A percentile compares a stretch with the other conserved stretches of the same genome.
Conservation (phyloP, 37 sponge, comb jelly and placozoan genomes). For the Beroe ovata region DNA sequence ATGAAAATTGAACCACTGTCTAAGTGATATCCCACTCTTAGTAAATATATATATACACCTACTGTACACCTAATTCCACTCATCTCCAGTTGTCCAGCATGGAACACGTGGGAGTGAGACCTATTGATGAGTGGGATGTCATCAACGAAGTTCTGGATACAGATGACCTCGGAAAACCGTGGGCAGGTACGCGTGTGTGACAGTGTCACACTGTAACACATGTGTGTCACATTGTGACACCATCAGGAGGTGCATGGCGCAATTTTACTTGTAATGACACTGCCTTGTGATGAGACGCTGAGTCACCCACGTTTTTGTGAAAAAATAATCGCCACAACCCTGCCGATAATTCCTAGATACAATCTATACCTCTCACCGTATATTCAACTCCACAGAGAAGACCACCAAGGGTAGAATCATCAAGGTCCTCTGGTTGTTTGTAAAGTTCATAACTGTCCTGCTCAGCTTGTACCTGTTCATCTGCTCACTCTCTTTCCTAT, state of each 20-base stretch:
- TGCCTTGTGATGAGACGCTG: background rate
- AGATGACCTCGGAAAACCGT: conserved; percentile 25
- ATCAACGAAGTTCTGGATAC: conserved; percentile 18
- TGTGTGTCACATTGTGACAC: too few relatives aligned
- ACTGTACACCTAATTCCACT: too few relatives aligned
- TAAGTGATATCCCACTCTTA: too few relatives aligned
- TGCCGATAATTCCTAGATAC: too few relatives aligned
- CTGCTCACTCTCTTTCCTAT: conserved; percentile 68
- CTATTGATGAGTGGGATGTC: conserved; percentile 50
- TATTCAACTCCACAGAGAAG: conserved; percentile 27
- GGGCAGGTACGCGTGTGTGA: too few relatives aligned
- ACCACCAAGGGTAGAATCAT: background rate
- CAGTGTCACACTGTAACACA: too few relatives aligned
- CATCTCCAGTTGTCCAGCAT: conserved; percentile 21
- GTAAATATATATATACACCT: too few relatives aligned
- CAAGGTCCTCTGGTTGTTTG: background rate
- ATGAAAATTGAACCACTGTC: too few relatives aligned
- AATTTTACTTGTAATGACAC: too few relatives aligned
- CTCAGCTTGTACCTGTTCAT: conserved; percentile 69
- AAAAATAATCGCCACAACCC: background rate
- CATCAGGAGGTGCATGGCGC: too few relatives aligned
- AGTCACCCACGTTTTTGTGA: too few relatives aligned
- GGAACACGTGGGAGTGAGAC: conserved; percentile 11
- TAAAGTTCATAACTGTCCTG: conserved; percentile 29
- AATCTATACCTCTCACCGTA: too few relatives aligned